Evolutionary conservation across 2,797 vertebrate genomes (phyloP), one percentile per base, ranked within the genome.

Genomic region (Sebastes matsubarae): DNA sequence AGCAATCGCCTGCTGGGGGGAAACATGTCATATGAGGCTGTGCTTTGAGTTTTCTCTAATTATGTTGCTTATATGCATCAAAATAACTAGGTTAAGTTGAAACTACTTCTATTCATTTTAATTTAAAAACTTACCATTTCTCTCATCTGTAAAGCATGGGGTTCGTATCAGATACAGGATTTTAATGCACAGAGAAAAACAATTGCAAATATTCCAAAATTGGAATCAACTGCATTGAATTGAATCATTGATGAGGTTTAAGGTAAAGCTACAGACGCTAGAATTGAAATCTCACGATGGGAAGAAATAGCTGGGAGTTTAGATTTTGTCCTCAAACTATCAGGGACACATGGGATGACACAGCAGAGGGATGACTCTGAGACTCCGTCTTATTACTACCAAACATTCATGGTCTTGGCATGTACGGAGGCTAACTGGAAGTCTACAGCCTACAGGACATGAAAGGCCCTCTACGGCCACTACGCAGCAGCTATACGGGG

Each of bases 51-150:
- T 70, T 57, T 63, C 34, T 71, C 9, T 25, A 30, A 34, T 24
- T 13, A 57, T 65, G 14, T 55, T 29, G 25, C n/a, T 61, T 4
- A 52, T 63, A 38, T 65, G 5, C 30, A 52, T 60, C 1, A 42
- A 67, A 27, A 54, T 2, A 24, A 29, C 5, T 42, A 4, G 0
- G 7, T 50, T 24, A 22, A 24, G 22, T 4, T 13, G 5, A n/a
- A 66, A 36, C 30, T n/a, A 55, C 24, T n/a, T 16, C 8, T n/a
- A 20, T 46, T 34, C 0, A 29, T 30, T 59, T 30, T 12, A 29
- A 29, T 46, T 79, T 66, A 60, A 55, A 87, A 79, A 93, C 94
- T 94, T 91, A 94, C 94, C 93, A 91, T 64, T 90, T 46, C 13
- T 82, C 46, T 94, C 92, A 66, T 94, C 94, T 94, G 89, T 82